phyloP scores from a whole-genome alignment of 1,140 invertebrate species.

The Drosophila sechellia region DNA sequence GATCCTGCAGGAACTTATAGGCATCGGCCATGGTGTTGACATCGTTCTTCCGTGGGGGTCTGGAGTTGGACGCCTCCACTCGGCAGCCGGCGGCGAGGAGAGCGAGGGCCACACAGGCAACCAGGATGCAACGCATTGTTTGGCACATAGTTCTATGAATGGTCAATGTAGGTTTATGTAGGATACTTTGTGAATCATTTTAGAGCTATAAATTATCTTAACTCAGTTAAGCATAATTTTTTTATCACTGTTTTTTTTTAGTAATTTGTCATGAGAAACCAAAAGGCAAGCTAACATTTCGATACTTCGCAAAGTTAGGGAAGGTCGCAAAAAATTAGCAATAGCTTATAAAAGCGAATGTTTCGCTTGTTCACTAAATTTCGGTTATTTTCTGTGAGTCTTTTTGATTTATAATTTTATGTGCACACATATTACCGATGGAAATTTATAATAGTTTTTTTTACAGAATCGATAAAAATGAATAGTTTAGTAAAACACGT shows the following conservation, averaged over 20 bases:
- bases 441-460: not conserved
- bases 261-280: not conserved
- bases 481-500: not conserved
- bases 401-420: not conserved
- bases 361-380: not conserved
- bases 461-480: not conserved
- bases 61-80: constrained; percentile 66
- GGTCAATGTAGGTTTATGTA: no score
- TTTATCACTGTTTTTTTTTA: no score
- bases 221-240: no score
- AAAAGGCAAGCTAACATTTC: not conserved
- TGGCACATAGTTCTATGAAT: constrained; percentile 52
- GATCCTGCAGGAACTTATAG: constrained; percentile 79
- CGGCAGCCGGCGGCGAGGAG: constrained; percentile 56
- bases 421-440: not conserved
- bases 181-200: no score
- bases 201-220: no score
- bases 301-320: not conserved
- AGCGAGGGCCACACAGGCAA: constrained; percentile 56
- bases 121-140: constrained; percentile 66
- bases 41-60: constrained; percentile 79
- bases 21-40: constrained; percentile 80
- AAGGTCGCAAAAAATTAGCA: constrained; percentile 1
- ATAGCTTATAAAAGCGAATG: not conserved
- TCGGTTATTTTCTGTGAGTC: no score